Percentiles rank a stretch among this genome's conserved stretches.
These are phyloP conservation scores for Melanotaenia parkinsoni DNA, from an alignment of 2,797 vertebrate genomes.

Conservation along the genomic window DNA sequence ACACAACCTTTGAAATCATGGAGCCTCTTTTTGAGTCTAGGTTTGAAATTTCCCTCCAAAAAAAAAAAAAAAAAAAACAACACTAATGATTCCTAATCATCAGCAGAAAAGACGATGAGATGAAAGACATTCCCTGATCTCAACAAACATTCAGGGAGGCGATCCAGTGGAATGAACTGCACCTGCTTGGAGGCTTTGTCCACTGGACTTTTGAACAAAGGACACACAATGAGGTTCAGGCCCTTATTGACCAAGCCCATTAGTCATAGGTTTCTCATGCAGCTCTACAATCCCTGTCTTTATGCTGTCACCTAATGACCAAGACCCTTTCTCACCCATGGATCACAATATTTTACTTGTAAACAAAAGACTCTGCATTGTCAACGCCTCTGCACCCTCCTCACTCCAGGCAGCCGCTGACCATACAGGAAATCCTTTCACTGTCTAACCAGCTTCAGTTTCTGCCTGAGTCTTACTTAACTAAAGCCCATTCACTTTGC, in stretches of 20 bases:
- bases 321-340: constrained; percentile 75
- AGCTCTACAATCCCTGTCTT: constrained; percentile 79
- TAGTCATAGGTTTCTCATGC: constrained; percentile 80
- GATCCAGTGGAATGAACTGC: constrained; percentile 79
- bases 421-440: constrained; percentile 71
- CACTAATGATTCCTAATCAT: constrained; percentile 68
- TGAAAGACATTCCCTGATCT: constrained; percentile 77
- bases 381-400: constrained; percentile 56
- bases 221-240: constrained; percentile 81
- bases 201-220: constrained; percentile 80
- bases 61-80: background rate
- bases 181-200: constrained; percentile 81
- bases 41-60: constrained; percentile 24
- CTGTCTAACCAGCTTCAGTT: constrained; percentile 57
- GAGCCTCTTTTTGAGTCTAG: constrained; percentile 17
- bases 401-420: constrained; percentile 60
- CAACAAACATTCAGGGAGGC: constrained; percentile 71
- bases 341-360: constrained; percentile 82
- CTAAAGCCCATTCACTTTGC: constrained; percentile 27
- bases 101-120: constrained; percentile 68
- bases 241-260: constrained; percentile 83
- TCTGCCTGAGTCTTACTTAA: constrained; percentile 60
- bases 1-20: constrained; percentile 29
- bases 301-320: constrained; percentile 78
- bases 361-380: constrained; percentile 72